phyloP scores from a whole-genome alignment of 2,888 invertebrate genomes.

The Parelbella ahira region DNA sequence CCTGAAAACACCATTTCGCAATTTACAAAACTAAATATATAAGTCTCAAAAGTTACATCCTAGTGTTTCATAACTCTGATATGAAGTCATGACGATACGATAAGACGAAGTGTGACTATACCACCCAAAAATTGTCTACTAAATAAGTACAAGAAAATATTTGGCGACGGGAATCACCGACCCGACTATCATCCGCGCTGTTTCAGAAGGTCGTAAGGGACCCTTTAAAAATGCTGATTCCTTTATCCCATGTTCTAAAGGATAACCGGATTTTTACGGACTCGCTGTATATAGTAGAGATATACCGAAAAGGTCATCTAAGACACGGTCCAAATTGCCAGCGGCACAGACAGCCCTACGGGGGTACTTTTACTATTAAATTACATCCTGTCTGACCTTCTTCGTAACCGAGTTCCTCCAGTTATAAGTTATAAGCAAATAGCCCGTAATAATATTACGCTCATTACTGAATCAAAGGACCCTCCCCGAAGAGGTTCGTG shows the following conservation, averaged over 20 bases:
- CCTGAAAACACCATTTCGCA: too few species aligned
- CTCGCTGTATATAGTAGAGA: conserved; percentile 1
- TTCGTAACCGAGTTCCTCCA: conserved; percentile 13
- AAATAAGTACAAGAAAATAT: conserved; percentile 5
- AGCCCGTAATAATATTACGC: conserved; percentile 15
- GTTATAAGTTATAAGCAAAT: conserved; percentile 13
- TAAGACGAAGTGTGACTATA: too few species aligned
- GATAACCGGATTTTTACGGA: conserved; percentile 9
- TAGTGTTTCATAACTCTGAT: too few species aligned
- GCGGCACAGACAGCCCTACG: too few species aligned
- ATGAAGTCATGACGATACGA: too few species aligned
- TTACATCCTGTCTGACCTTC: conserved; percentile 6
- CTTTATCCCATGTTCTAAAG: conserved; percentile 3
- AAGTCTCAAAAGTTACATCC: too few species aligned
- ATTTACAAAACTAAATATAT: too few species aligned
- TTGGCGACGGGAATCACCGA: conserved; percentile 11
- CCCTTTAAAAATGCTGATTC: conserved; percentile 21
- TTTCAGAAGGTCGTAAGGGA: conserved; percentile 18
- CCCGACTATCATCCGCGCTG: conserved; percentile 15
- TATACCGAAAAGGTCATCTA: conserved; percentile 7
- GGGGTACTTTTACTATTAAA: too few species aligned
- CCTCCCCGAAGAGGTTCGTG: conserved; percentile 8
- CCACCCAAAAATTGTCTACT: too few species aligned
- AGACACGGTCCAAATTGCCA: too few species aligned
- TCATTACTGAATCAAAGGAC: conserved; percentile 21